These are phyloP conservation scores for Delphinus delphis DNA, from an alignment of 2,113 vertebrate species.

Conservation along the genomic window DNA sequence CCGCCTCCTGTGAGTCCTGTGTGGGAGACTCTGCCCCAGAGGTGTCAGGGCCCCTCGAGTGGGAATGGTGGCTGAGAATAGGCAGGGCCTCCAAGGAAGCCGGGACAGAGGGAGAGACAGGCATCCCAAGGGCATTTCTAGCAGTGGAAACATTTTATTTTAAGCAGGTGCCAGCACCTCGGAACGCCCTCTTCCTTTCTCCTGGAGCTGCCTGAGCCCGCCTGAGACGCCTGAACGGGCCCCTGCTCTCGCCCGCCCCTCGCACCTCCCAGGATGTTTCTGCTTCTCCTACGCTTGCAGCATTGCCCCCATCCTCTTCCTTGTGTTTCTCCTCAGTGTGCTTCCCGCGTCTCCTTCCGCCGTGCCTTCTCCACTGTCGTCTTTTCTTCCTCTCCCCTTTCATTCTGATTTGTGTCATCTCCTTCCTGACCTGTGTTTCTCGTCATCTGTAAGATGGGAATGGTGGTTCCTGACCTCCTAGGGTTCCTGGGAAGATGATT, in stretches of 20 bases:
- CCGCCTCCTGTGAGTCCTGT: neutral
- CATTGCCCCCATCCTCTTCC: neutral
- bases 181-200: conserved; percentile 36
- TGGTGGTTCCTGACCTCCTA: neutral
- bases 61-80: neutral
- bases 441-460: neutral
- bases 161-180: neutral
- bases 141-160: neutral
- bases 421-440: neutral
- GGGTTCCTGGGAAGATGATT: neutral
- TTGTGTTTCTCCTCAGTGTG: neutral
- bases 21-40: neutral
- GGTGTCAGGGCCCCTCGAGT: neutral
- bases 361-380: fast-evolving
- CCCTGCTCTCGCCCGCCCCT: neutral
- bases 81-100: neutral
- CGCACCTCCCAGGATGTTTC: neutral
- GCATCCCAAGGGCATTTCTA: neutral
- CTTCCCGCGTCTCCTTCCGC: neutral
- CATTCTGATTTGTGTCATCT: too few relatives aligned
- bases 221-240: too few relatives aligned
- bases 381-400: neutral
- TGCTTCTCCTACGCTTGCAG: neutral
- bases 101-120: neutral
- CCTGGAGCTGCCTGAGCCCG: neutral